A percentile compares a stretch with the other conserved stretches of the same genome.
phyloP scores from a whole-genome alignment of 2,113 vertebrate genomes.

The Gymnarchus niloticus region DNA sequence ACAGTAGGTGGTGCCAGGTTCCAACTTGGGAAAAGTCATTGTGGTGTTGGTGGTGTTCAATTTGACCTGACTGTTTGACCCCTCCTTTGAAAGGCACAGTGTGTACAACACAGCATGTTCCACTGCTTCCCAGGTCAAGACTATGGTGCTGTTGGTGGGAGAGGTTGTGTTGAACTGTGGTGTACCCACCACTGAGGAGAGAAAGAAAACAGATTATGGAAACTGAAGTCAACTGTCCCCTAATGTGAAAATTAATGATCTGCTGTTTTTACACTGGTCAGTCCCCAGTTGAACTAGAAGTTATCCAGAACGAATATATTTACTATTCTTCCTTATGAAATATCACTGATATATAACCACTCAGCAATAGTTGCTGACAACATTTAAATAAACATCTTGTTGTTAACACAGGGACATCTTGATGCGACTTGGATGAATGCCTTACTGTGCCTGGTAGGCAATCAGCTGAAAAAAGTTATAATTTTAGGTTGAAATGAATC shows the following conservation, averaged over 20 bases:
- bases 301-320: not conserved
- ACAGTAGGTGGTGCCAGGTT: constrained; percentile 74
- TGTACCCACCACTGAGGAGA: constrained; percentile 67
- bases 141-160: constrained; percentile 60
- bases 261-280: constrained; percentile 17
- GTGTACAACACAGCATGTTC: constrained; percentile 67
- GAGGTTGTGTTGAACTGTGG: constrained; percentile 65
- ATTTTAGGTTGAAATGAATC: not conserved
- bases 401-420: not conserved
- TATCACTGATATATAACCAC: not conserved
- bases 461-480: not conserved
- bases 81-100: constrained; percentile 69
- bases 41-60: constrained; percentile 69
- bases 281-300: not conserved
- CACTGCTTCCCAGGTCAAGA: constrained; percentile 71
- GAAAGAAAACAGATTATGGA: not conserved
- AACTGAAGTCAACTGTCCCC: not conserved
- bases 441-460: not conserved
- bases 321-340: not conserved
- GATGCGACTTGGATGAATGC: not conserved
- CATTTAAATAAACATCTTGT: not conserved
- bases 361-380: not conserved
- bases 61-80: constrained; percentile 62
- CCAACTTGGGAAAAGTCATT: constrained; percentile 63
- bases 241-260: constrained; percentile 31